Evolutionary conservation across 1,140 invertebrate genomes (phyloP), one percentile per base, ranked within the genome.

Genomic region (Latrodectus geometricus): DNA sequence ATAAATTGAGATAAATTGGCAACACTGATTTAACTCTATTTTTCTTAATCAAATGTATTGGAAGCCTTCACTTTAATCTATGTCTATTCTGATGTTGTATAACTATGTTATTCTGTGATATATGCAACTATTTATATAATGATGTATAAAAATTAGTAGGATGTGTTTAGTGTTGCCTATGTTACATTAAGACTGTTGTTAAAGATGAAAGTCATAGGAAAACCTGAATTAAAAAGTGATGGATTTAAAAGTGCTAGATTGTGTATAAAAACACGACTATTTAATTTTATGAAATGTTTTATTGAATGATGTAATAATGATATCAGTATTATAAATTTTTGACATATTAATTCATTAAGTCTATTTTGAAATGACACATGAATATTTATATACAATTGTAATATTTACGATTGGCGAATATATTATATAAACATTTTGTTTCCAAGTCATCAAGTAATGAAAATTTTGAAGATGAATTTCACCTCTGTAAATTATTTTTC

Each of bases 41-140:
- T 68, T 66, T 68, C 20, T 80, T 20, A 81, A 72, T 72, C 52
- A 73, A 72, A 65, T 48, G 21, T 12, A 74, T 9, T 79, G 65
- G 14, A 84, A 84, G 81, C 81, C 81, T 84, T 84, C 81, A 75
- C 69, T 85, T 85, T 85, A 35, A 48, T 68, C 61, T 77, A 54
- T 70, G 65, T 72, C 73, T 77, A 77, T 85, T 77, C 49, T 77
- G 35, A 85, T 77, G 83, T 85, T 85, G 75, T 56, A 77, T 77
- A 72, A 85, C 73, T 85, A 76, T 85, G 74, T 85, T 85, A 70
- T 85, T 85, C 83, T 85, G 83, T 77, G 83, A 85, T 85, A 82
- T 48, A 69, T 77, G 83, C 83, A 77, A 85, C 83, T 77, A 85
- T 85, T 85, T 85, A 85, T 85, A 68, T 23, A 49, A 84, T 61